phyloP scores from a whole-genome alignment of 2,888 invertebrate species.

The Agonopterix alstromeriana region DNA sequence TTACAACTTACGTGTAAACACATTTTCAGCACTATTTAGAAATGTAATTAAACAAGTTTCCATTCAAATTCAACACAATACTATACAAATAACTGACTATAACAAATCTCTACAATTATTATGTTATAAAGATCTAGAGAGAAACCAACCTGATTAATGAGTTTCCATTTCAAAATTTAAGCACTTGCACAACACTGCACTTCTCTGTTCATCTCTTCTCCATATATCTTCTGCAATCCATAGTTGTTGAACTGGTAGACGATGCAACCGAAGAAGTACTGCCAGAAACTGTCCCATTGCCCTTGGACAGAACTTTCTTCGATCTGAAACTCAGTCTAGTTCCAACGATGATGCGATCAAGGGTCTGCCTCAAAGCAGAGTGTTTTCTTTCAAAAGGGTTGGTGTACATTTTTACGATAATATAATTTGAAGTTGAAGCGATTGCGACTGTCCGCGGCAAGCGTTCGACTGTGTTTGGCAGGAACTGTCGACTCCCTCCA shows the following conservation, averaged over 20 bases:
- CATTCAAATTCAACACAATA: too few species aligned
- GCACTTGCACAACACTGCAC: slow-evolving; percentile 48
- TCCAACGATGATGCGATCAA: slow-evolving; percentile 79
- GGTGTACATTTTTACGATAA: slow-evolving; percentile 75
- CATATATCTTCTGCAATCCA: slow-evolving; percentile 35
- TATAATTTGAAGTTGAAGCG: neutral
- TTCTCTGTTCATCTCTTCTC: slow-evolving; percentile 47
- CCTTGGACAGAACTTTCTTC: slow-evolving; percentile 38
- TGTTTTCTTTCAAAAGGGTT: slow-evolving; percentile 84
- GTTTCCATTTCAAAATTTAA: slow-evolving; percentile 31
- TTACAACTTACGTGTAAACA: too few species aligned
- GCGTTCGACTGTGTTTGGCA: slow-evolving; percentile 26
- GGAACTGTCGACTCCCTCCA: slow-evolving; percentile 25
- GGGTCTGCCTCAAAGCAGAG: slow-evolving; percentile 79
- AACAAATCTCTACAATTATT: too few species aligned
- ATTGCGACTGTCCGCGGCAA: slow-evolving; percentile 33
- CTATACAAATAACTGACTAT: too few species aligned
- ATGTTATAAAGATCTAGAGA: too few species aligned
- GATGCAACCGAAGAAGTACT: slow-evolving; percentile 51
- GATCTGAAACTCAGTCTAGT: slow-evolving; percentile 52
- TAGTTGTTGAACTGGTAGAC: slow-evolving; percentile 5
- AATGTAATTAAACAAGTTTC: too few species aligned
- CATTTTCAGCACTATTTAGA: too few species aligned
- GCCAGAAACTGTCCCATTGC: slow-evolving; percentile 33
- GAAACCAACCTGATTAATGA: slow-evolving; percentile 47